Conservation (phyloP, 1,140 invertebrate species). For the Drosophila guanche region DNA sequence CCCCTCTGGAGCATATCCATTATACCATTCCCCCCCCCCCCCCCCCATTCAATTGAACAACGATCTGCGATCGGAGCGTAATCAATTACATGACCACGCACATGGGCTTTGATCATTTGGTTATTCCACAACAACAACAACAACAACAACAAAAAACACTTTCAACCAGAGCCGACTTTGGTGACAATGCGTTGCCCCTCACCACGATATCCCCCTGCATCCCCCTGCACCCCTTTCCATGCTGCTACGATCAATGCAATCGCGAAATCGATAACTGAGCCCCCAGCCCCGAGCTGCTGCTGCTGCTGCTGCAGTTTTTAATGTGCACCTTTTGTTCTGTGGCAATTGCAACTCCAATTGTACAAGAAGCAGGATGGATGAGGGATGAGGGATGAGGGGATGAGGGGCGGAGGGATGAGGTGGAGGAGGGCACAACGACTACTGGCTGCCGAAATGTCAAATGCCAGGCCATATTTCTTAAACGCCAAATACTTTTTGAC, state of each 20-base stretch:
- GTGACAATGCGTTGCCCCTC: slow-evolving; percentile 55
- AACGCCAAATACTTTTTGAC: slow-evolving; percentile 84
- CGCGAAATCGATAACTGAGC: too few species aligned
- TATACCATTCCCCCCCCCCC: slow-evolving; percentile 4
- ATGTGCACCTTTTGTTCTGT: slow-evolving; percentile 81
- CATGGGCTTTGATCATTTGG: slow-evolving; percentile 42
- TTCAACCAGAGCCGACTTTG: slow-evolving; percentile 12
- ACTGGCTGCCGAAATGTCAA: slow-evolving; percentile 81
- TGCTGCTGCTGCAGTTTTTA: slow-evolving; percentile 47
- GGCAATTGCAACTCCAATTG: slow-evolving; percentile 62
- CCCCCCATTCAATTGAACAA: slow-evolving; percentile 1
- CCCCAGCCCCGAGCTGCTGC: too few species aligned
- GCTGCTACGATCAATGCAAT: too few species aligned
- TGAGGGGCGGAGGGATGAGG: neutral
- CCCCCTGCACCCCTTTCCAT: too few species aligned
- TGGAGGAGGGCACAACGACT: slow-evolving; percentile 27
- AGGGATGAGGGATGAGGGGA: neutral
- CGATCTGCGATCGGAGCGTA: slow-evolving; percentile 24
- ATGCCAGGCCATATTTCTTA: slow-evolving; percentile 83
- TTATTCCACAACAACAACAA: slow-evolving; percentile 4
- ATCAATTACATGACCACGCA: slow-evolving; percentile 56
- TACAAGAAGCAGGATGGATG: neutral
- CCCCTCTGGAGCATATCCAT: neutral
- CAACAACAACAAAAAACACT: slow-evolving; percentile 10
- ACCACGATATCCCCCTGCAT: too few species aligned